Evolutionary conservation across 2,888 invertebrate genomes (phyloP), one percentile per base, ranked within the genome.

Genomic region (Leistus spinibarbis): DNA sequence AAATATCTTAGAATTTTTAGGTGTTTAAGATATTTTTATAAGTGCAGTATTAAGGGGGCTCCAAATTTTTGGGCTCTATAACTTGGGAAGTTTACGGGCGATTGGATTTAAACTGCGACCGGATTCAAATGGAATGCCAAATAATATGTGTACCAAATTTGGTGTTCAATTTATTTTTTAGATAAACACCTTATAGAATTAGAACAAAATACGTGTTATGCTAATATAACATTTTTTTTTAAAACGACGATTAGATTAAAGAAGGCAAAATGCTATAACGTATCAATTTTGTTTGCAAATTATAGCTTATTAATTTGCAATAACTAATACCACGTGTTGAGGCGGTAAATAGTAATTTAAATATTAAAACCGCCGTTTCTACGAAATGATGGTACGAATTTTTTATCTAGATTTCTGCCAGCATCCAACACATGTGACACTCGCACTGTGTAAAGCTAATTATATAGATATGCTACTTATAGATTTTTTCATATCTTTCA

Each of bases 261-360:
- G 5, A 40, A 4, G 40, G 1, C 40, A 1, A 40, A 7, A 40
- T 7, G 7, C 40, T 40, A 40, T 40, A 40, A 40, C 7, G 7
- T 13, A 13, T 7, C 40, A 2, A 40, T n/a, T n/a, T n/a, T n/a
- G n/a, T n/a, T n/a, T 54, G 24, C 9, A 69, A 69, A 69, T 69
- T 60, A 69, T 23, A 60, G 69, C 19, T 60, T 16, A 69, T 69
- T 69, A 27, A 60, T 60, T 1, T 17, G 20, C n/a, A 5, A 57
- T 57, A 57, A 40, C 40, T 2, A 13, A 40, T 40, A 40, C 13
- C 40, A 40, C 40, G 40, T 40, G 40, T 40, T 40, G 40, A 40
- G 5, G 40, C 40, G 40, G 13, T 40, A 40, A 40, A 40, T 3
- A 40, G 5, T 40, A 40, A 40, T 40, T 40, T 40, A 40, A 40